Percentiles rank a stretch among this genome's conserved stretches.
phyloP scores from a whole-genome alignment of 2,888 invertebrate genomes.

The Melinaea menophilus region DNA sequence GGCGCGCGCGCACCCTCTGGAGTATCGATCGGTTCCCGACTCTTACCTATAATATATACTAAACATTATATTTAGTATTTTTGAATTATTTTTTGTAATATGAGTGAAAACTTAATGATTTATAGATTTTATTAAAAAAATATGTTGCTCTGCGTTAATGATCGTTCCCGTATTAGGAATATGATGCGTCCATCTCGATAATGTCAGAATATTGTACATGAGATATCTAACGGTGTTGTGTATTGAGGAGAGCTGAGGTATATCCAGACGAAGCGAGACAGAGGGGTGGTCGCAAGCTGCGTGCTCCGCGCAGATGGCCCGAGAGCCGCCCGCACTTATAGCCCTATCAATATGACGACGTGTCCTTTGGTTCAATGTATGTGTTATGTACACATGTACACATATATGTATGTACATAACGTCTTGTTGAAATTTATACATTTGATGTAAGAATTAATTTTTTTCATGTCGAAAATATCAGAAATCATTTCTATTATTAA shows the following conservation, averaged over 20 bases:
- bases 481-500: no score
- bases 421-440: no score
- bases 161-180: no score
- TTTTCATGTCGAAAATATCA: no score
- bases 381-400: not conserved
- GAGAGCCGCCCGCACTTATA: conserved; percentile 39
- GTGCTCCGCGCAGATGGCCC: conserved; percentile 52
- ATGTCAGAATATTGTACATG: not conserved
- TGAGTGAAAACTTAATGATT: no score
- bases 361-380: not conserved
- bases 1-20: conserved; percentile 52
- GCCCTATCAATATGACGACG: conserved; percentile 20
- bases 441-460: no score
- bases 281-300: conserved; percentile 51
- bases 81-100: no score
- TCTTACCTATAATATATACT: conserved; percentile 4
- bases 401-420: not conserved
- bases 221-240: not conserved
- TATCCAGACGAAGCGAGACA: conserved; percentile 46
- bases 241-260: conserved; percentile 33
- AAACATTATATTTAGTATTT: not conserved
- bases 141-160: no score
- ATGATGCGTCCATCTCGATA: no score
- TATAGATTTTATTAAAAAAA: no score
- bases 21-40: conserved; percentile 48